Base-by-base conservation (phyloP, 2,113 vertebrate species). In the Naja naja region DNA sequence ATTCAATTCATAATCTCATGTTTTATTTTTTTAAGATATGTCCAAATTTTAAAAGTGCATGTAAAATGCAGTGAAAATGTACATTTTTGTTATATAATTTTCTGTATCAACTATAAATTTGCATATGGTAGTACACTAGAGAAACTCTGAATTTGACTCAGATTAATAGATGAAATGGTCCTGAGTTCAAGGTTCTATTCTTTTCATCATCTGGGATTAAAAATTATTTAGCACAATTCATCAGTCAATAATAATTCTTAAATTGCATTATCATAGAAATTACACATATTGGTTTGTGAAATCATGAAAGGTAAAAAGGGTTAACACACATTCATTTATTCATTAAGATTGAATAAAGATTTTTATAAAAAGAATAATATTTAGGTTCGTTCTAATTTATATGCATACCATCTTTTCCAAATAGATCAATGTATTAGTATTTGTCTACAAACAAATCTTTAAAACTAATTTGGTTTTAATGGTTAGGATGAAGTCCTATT, bases 401-500 rank as follows among this genome's bases (percentile, higher is more conserved):
- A 16, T 54, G 16, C 53, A 54, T 34, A 39, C 14, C 22, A 90
- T 89, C 18, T 90, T 95, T 45, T 39, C 93, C 91, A 91, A 93
- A 94, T 93, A 52, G 60, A 89, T 94, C 89, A 56, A 91, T 53
- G 90, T 64, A 90, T 52, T 74, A 43, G 0, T 60, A 88, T 0
- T 58, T 4, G 54, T 94, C 81, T 89, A 18, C 90, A 23, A 91
- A 45, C 53, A 90, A 52, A 3, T 81, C 91, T 93, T 30, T 93
- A 96, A 22, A 47, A 92, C 55, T 64, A 89, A 87, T 85, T 91
- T 94, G 45, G 0, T 16, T 85, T 90, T 90, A 90, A 54, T 27
- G 90, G 74, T 3, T 39, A 45, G 25, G 58, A 81, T 86, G 34
- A 91, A 56, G 12, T 85, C 14, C 39, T 25, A 56, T 86, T 91